Percentiles rank a stretch among this genome's conserved stretches.
These are phyloP conservation scores for Melanaphis sacchari DNA, from an alignment of 1,140 invertebrate genomes.

Conservation along the genomic window DNA sequence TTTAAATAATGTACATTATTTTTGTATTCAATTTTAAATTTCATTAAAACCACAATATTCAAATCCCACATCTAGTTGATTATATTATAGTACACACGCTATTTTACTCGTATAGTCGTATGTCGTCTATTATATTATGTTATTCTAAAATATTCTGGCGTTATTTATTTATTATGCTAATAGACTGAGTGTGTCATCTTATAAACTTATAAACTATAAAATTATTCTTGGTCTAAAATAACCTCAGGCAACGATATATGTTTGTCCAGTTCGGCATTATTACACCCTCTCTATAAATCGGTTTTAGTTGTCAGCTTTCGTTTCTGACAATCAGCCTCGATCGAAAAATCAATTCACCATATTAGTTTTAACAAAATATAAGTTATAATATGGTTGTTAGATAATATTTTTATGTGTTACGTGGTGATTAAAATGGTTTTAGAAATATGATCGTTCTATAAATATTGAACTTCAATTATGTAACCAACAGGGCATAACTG, in stretches of 20 bases:
- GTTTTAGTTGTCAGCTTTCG: neutral
- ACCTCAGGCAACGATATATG: neutral
- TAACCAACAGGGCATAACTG: too few relatives aligned
- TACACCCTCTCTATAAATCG: neutral
- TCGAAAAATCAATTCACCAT: neutral
- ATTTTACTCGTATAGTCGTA: neutral
- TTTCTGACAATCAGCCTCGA: neutral
- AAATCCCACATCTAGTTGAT: neutral
- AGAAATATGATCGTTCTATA: too few relatives aligned
- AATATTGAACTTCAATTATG: too few relatives aligned
- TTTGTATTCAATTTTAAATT: too few relatives aligned
- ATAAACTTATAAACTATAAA: too few relatives aligned
- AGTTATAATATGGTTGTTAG: too few relatives aligned
- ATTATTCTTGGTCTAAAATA: neutral
- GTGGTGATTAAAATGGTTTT: too few relatives aligned
- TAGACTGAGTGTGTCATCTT: neutral
- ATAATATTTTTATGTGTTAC: too few relatives aligned
- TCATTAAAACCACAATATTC: neutral
- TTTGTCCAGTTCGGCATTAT: neutral
- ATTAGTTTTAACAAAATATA: too few relatives aligned
- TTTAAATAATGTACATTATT: neutral
- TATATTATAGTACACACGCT: neutral
- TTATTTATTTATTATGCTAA: neutral
- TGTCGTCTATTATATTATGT: neutral
- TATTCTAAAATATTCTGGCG: neutral